Base-by-base conservation (phyloP, 2,113 vertebrate species). In the Microcebus ravelobensis region DNA sequence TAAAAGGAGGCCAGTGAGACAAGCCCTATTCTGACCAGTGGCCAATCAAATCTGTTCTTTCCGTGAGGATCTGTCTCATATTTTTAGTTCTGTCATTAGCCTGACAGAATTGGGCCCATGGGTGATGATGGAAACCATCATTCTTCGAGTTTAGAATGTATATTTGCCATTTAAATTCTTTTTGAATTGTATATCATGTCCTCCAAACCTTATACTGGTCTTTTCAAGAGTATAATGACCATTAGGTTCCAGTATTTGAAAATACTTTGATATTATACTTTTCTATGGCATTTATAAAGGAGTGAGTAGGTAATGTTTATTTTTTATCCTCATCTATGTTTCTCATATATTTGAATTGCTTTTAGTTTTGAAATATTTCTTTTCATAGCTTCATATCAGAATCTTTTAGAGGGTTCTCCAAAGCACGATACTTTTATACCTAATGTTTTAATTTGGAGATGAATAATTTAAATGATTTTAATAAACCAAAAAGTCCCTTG, bases 381-480 rank as follows among this genome's bases (percentile, higher is more conserved):
- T 92, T 73, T 73, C n/a, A 70, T 90, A 85, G 91, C 87, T 96
- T 92, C 14, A 48, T 61, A 83, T 87, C 23, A 70, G 61, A 36
- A 96, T 79, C 27, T 87, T 91, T 61, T 42, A 61, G 12, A 42
- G 27, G 9, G 13, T 59, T 79, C 42, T 85, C 36, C 27, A 91
- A 91, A 83, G 83, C 39, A 88, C 67, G 84, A 11, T 87, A 79
- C 79, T 73, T 79, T 95, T 59, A 81, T 77, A 86, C n/a, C 27
- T 91, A 65, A 29, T 73, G 36, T 92, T 95, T 92, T 96, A 95
- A 94, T 96, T 88, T 94, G 57, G 34, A 23, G 4, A 94, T 97
- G 61, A 93, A 96, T 96, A 95, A 93, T 85, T 96, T 68, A 95
- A 95, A 91, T 97, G 83, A 86, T 89, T 95, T 96, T 97, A 93